phyloP scores from a whole-genome alignment of 2,113 vertebrate species.

The Hemichromis elongatus region DNA sequence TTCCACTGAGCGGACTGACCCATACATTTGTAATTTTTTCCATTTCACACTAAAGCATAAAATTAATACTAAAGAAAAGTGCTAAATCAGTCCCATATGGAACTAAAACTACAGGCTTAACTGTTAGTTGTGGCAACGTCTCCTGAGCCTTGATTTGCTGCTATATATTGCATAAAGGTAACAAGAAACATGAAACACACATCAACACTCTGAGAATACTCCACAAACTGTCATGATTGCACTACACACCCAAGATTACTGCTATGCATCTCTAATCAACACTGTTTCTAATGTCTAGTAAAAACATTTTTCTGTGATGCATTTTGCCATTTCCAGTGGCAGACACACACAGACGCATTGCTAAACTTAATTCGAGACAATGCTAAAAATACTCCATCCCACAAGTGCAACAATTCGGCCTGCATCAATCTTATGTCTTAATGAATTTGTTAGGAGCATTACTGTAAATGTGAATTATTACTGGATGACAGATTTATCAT shows the following conservation, averaged over 20 bases:
- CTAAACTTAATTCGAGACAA: background rate
- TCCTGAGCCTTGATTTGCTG: background rate
- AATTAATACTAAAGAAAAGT: background rate
- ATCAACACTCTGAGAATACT: background rate
- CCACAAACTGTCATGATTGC: background rate
- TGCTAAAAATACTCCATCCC: background rate
- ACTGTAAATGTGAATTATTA: background rate
- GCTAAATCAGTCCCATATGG: background rate
- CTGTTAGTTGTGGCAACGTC: background rate
- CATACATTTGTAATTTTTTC: background rate
- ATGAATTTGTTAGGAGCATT: background rate
- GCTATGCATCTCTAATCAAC: rapidly evolving
- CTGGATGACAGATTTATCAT: background rate
- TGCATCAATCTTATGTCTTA: background rate
- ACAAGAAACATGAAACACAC: background rate
- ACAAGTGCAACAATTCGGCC: background rate
- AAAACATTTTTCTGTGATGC: background rate
- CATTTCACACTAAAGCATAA: background rate
- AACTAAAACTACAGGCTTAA: background rate
- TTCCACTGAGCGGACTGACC: background rate
- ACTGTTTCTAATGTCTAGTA: background rate
- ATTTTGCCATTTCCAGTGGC: background rate
- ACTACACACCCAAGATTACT: background rate
- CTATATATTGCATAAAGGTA: background rate
- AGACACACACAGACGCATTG: background rate